A percentile compares a stretch with the other conserved stretches of the same genome.
phyloP scores from a whole-genome alignment of 2,113 vertebrate genomes.

The Rafetus swinhoei region DNA sequence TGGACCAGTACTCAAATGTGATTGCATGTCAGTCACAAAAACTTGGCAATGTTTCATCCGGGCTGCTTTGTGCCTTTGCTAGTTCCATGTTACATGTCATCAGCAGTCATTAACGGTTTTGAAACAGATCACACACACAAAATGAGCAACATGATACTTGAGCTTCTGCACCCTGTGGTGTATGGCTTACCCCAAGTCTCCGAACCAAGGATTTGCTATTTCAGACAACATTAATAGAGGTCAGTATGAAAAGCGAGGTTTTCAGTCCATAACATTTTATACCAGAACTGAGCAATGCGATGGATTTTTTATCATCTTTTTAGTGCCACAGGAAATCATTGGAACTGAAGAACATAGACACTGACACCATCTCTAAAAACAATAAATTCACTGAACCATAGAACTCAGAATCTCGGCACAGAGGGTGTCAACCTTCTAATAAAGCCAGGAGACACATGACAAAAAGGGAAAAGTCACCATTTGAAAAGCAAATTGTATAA shows the following conservation, averaged over 20 bases:
- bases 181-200: neutral
- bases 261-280: neutral
- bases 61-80: neutral
- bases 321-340: conserved; percentile 14
- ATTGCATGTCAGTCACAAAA: neutral
- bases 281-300: conserved; percentile 30
- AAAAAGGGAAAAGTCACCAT: neutral
- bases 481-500: conserved; percentile 19
- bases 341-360: neutral
- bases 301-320: conserved; percentile 16
- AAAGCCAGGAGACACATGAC: neutral
- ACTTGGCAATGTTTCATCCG: neutral
- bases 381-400: neutral
- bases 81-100: neutral
- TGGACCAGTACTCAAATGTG: neutral
- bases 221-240: neutral
- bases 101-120: conserved; percentile 24
- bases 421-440: neutral
- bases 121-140: neutral
- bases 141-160: neutral
- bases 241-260: neutral
- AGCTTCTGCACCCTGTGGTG: neutral
- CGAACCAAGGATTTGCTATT: neutral
- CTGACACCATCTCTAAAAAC: neutral
- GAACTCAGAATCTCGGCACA: neutral